Percentiles rank a stretch among this genome's conserved stretches.
These are phyloP conservation scores for Bradypus variegatus DNA, from an alignment of 2,797 vertebrate species.

Conservation along the genomic window DNA sequence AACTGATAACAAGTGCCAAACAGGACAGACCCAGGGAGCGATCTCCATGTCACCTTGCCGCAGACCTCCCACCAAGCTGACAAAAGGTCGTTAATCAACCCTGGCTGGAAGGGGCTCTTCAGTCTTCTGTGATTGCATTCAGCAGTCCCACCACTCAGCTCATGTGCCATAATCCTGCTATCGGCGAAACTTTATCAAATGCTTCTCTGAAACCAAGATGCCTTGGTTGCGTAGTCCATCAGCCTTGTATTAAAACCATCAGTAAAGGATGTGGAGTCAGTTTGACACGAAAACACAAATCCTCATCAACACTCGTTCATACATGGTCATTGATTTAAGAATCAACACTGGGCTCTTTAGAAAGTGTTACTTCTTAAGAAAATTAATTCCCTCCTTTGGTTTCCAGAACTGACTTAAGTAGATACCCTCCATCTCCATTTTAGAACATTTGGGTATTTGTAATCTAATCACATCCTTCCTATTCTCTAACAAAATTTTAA, in stretches of 20 bases:
- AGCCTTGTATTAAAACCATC: not conserved
- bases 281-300: not conserved
- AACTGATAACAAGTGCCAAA: constrained; percentile 43
- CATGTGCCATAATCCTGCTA: not conserved
- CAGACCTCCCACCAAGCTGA: constrained; percentile 54
- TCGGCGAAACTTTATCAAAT: not conserved
- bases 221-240: not conserved
- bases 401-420: not conserved
- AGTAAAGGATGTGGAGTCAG: not conserved
- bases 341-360: not conserved
- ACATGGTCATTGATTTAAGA: not conserved
- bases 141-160: not conserved
- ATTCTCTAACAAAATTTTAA: not conserved
- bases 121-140: not conserved
- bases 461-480: not conserved
- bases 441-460: not conserved
- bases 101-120: not conserved
- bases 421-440: not conserved
- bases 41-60: not conserved
- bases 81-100: constrained; percentile 43
- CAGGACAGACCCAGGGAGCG: not conserved
- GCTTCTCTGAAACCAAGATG: not conserved
- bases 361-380: not conserved
- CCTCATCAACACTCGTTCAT: no score
- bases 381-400: not conserved